Conservation (phyloP, 2,797 vertebrate species). For the Chloroceryle inda region DNA sequence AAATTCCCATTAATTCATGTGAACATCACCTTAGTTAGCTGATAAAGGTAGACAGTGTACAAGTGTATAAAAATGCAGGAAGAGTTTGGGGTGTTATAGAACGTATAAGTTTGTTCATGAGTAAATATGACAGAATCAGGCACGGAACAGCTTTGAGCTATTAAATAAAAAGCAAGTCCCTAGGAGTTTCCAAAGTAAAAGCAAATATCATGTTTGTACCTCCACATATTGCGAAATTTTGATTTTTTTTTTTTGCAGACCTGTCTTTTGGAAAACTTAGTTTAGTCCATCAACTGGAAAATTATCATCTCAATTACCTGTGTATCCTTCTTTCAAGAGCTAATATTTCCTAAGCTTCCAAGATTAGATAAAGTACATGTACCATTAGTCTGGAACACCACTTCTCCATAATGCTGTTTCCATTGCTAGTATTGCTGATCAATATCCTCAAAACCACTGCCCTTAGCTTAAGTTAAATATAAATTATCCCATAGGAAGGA, state of each 20-base stretch:
- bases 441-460: not conserved
- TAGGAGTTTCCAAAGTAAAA: not conserved
- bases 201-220: not conserved
- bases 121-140: not conserved
- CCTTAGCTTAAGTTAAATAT: constrained; percentile 11
- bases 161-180: not conserved
- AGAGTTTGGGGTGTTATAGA: not conserved
- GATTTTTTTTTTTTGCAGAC: not conserved
- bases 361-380: not conserved
- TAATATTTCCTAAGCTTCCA: not conserved
- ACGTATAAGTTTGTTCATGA: not conserved
- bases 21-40: not conserved
- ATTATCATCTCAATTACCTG: not conserved
- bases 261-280: not conserved
- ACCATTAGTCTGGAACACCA: not conserved
- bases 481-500: not conserved
- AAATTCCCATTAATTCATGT: not conserved
- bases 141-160: not conserved
- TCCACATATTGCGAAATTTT: not conserved
- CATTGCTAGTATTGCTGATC: not conserved
- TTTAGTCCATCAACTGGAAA: not conserved
- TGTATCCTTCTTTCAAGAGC: not conserved
- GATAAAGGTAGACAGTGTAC: not conserved
- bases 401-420: not conserved
- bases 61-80: not conserved